phyloP scores from a whole-genome alignment of 2,113 vertebrate species.

The Micronycteris hirsuta region DNA sequence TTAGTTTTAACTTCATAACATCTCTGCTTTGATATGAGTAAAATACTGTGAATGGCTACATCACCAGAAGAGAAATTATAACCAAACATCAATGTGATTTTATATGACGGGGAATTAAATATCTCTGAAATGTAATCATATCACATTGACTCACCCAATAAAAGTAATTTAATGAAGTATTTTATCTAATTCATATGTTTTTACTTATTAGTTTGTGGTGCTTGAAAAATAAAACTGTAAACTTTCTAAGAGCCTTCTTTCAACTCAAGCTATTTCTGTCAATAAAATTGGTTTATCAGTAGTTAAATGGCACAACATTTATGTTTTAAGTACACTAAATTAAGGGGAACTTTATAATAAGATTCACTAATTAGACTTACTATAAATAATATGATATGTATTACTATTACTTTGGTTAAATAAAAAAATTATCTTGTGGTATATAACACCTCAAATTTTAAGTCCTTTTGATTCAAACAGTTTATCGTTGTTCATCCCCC shows the following conservation, averaged over 20 bases:
- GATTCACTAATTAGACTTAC: conserved; percentile 59
- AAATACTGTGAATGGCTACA: conserved; percentile 68
- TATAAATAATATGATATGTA: conserved; percentile 49
- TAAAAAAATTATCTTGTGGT: conserved; percentile 29
- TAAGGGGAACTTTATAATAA: conserved; percentile 49
- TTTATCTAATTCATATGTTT: conserved; percentile 70
- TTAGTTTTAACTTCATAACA: conserved; percentile 66
- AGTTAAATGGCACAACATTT: conserved; percentile 61
- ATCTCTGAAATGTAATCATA: conserved; percentile 62
- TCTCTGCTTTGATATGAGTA: conserved; percentile 56
- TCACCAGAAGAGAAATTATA: conserved; percentile 70
- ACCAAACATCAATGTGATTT: conserved; percentile 62
- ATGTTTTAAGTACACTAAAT: conserved; percentile 47
- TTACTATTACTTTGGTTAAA: conserved; percentile 47
- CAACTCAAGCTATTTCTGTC: conserved; percentile 51
- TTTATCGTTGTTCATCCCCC: background rate
- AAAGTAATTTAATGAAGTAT: conserved; percentile 67
- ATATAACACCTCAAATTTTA: conserved; percentile 23
- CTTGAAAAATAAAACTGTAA: conserved; percentile 59
- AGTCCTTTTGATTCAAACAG: background rate
- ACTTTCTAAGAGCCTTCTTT: conserved; percentile 62
- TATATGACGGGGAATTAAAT: conserved; percentile 57
- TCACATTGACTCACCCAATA: conserved; percentile 66
- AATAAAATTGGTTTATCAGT: conserved; percentile 65
- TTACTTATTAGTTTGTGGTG: conserved; percentile 69